These are phyloP conservation scores for Protosalanx chinensis DNA, from an alignment of 2,797 vertebrate species.

Conservation along the genomic window DNA sequence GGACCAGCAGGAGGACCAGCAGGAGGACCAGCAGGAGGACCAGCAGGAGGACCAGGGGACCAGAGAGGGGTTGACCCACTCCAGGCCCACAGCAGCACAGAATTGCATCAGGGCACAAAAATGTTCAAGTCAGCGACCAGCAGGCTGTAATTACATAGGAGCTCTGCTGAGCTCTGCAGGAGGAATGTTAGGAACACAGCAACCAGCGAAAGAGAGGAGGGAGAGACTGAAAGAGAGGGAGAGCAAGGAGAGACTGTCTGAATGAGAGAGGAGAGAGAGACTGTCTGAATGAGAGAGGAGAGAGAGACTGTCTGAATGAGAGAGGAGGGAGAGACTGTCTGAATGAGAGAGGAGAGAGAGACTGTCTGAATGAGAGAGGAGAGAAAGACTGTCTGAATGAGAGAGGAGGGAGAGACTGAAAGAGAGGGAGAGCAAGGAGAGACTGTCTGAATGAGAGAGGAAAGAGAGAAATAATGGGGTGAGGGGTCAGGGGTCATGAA, in stretches of 20 bases:
- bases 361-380: neutral
- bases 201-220: constrained; percentile 29
- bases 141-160: constrained; percentile 75
- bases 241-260: too few relatives aligned
- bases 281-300: too few relatives aligned
- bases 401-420: constrained; percentile 29
- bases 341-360: constrained; percentile 12
- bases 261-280: neutral
- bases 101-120: constrained; percentile 77
- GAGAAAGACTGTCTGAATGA: too few relatives aligned
- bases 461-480: neutral
- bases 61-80: constrained; percentile 27
- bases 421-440: constrained; percentile 20
- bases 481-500: neutral
- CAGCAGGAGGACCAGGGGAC: neutral
- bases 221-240: constrained; percentile 22
- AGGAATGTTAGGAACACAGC: constrained; percentile 56
- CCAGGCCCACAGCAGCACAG: constrained; percentile 11
- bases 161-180: constrained; percentile 74
- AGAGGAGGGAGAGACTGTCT: constrained; percentile 30
- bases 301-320: neutral
- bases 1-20: too few relatives aligned
- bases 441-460: too few relatives aligned
- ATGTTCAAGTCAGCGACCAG: constrained; percentile 75
- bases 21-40: too few relatives aligned